Base-by-base conservation (phyloP, 2,797 vertebrate species). In the Staurois parvus region DNA sequence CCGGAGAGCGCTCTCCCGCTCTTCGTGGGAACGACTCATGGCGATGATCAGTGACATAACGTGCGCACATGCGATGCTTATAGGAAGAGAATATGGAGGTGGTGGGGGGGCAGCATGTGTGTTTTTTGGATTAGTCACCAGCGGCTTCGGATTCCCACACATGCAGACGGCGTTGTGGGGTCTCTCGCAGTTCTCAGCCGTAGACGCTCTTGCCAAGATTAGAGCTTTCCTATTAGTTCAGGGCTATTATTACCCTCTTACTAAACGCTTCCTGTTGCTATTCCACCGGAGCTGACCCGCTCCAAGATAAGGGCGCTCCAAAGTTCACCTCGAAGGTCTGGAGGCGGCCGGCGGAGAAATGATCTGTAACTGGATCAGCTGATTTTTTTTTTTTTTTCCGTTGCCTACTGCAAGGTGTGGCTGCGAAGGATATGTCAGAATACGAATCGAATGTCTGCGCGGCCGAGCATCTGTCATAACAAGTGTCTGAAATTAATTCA, bases 71-170 rank as follows among this genome's bases (percentile, higher is more conserved):
- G 84, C 83, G 87, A 88, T 86, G 87, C 84, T 85, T 5, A 17
- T 81, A 78, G 87, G 88, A 90, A 89, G 84, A 72, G 85, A 89
- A 0, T 10, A 19, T 45, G 73, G 64, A 4, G 30, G 17, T 19
- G 34, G 6, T 0, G 34, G 34, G 6, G 37, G 8, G 7, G 37
- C 37, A 37, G 37, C 24, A 74, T 89, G 91, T 87, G 84, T 90
- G 68, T 82, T 90, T 84, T 89, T 91, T 91, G 92, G 91, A 88
- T 0, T 0, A 2, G 0, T 85, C 89, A 90, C 89, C 91, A 85
- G 91, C 87, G 83, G 17, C 52, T 87, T 37, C 67, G 90, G 84
- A 86, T 91, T 92, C 90, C 90, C 92, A 92, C 91, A 91, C 89
- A 88, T 17, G 87, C 86, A 89, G 88, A 34, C 4, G 81, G 85